Evolutionary conservation across 2,113 vertebrate species (phyloP), one percentile per base, ranked within the genome.

Genomic region (Harpagus bidentatus): DNA sequence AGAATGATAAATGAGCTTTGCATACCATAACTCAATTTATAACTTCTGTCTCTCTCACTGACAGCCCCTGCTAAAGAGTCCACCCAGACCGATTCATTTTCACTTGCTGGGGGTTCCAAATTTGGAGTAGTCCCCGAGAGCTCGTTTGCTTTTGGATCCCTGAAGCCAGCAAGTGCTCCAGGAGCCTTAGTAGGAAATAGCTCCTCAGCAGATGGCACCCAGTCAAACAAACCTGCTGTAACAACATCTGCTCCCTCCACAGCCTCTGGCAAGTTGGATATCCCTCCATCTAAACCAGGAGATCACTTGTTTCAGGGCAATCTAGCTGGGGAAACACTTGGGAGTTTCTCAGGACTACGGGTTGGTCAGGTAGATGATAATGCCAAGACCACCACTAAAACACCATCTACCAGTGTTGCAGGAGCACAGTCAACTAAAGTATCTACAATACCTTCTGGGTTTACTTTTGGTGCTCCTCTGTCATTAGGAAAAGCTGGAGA

Each of bases 291-390:
- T 18, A 99, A 98, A 96, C 55, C 97, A 45, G 96, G 93, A 26
- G 98, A 98, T 62, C 86, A 92, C 21, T 91, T 98, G 21, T 98
- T 97, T 72, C 98, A 98, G 52, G 92, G 79, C 32, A 97, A 15
- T 21, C n/a, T 87, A 10, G 91, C 98, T 21, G 99, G 99, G 26
- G 99, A 99, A 96, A 99, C 99, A 2, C 98, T 99, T 5, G 99
- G 99, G 19, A 98, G 98, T 82, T 99, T 99, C 82, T 99, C 99
- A 4, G 99, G 98, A 13, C 97, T 99, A 5, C 98, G 99, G 4
- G 99, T 99, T 9, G 99, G 99, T 78, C 99, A 98, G 56, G 98
- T 98, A 14, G 99, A 99, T 16, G 99, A 99, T 31, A 98, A 97
- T 14, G 16, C 96, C 11, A 99, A 98, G 90, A 94, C 97, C 14